A percentile compares a stretch with the other conserved stretches of the same genome.
Evolutionary conservation across 2,888 invertebrate genomes (phyloP).

Genomic region (Rugalucina vietnamica): DNA sequence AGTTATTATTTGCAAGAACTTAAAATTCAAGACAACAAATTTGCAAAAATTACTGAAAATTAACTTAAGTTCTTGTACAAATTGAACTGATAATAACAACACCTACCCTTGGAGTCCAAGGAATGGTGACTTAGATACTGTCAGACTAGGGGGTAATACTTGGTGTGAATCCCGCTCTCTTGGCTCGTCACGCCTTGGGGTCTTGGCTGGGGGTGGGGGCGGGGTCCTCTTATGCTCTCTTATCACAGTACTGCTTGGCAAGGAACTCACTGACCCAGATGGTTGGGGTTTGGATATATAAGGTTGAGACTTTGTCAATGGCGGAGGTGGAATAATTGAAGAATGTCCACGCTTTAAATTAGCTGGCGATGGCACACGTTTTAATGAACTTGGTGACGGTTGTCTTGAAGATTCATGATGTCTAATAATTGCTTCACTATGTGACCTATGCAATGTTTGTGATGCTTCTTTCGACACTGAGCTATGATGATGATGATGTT

Average conservation of each 20-base stretch:
- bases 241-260: slow-evolving; percentile 54
- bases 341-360: too few relatives aligned
- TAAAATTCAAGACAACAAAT: too few relatives aligned
- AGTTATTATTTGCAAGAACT: too few relatives aligned
- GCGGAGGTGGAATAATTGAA: slow-evolving; percentile 24
- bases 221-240: slow-evolving; percentile 50
- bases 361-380: not conserved
- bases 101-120: slow-evolving; percentile 55
- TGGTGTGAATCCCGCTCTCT: slow-evolving; percentile 55
- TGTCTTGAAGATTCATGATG: not conserved
- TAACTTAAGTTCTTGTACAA: not conserved
- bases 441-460: not conserved
- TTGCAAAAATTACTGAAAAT: too few relatives aligned
- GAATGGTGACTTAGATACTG: slow-evolving; percentile 66
- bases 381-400: not conserved
- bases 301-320: slow-evolving; percentile 34
- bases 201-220: slow-evolving; percentile 40
- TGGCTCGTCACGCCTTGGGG: slow-evolving; percentile 45
- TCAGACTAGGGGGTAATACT: slow-evolving; percentile 61
- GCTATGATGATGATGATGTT: not conserved
- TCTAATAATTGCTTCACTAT: not conserved
- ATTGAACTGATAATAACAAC: not conserved
- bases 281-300: slow-evolving; percentile 5
- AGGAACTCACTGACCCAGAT: slow-evolving; percentile 26
- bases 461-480: not conserved